phyloP scores from a whole-genome alignment of 2,113 vertebrate species.

The Pollachius pollachius region DNA sequence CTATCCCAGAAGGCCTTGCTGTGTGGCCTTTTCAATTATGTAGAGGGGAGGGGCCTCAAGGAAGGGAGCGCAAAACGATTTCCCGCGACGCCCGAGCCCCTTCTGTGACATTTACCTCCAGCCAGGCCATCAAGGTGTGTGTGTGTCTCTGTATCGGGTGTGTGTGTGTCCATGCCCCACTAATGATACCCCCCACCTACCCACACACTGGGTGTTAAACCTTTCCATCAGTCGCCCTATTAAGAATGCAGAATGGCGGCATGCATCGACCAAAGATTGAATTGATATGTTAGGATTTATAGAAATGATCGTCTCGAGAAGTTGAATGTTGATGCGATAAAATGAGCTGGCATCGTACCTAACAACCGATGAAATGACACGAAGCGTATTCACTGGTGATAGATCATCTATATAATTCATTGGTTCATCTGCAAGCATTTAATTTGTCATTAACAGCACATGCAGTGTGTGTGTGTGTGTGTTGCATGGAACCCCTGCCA shows the following conservation, averaged over 20 bases:
- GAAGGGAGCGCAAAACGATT: slow-evolving; percentile 47
- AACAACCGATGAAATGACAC: too few relatives aligned
- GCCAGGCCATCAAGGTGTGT: slow-evolving; percentile 27
- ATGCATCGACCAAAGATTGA: not conserved
- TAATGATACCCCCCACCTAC: slow-evolving; percentile 51
- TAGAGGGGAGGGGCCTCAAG: slow-evolving; percentile 35
- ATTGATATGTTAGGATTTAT: not conserved
- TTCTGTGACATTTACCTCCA: slow-evolving; percentile 57
- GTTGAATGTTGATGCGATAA: too few relatives aligned
- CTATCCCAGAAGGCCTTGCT: slow-evolving; percentile 58
- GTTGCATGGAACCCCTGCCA: too few relatives aligned
- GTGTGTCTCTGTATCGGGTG: slow-evolving; percentile 14
- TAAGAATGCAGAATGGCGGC: slow-evolving; percentile 5
- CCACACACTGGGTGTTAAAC: slow-evolving; percentile 34
- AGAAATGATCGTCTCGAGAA: too few relatives aligned
- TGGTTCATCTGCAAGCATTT: too few relatives aligned
- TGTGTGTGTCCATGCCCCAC: slow-evolving; percentile 24
- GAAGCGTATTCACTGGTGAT: too few relatives aligned
- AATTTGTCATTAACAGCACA: too few relatives aligned
- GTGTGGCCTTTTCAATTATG: slow-evolving; percentile 77
- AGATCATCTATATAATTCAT: too few relatives aligned
- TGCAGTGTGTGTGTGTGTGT: too few relatives aligned
- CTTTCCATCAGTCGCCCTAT: slow-evolving; percentile 25
- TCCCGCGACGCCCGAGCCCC: slow-evolving; percentile 54
- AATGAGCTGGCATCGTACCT: too few relatives aligned